These are phyloP conservation scores for Dinothrombium tinctorium DNA, from an alignment of 1,140 invertebrate genomes.

Conservation along the genomic window DNA sequence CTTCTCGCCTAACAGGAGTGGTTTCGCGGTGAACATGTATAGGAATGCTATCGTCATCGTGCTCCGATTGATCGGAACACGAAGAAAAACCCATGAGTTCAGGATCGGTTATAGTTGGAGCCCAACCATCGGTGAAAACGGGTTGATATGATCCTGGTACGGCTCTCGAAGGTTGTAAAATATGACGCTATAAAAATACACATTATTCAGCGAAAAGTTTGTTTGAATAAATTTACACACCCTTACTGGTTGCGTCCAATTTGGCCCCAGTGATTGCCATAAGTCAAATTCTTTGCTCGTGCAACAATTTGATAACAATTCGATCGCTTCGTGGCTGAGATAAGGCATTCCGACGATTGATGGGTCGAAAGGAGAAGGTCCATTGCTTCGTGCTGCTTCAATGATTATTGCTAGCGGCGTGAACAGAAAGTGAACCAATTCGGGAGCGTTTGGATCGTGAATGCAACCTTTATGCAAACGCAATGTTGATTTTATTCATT, in stretches of 20 bases:
- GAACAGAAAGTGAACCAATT: conserved; percentile 93
- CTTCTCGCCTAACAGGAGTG: neutral
- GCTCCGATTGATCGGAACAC: conserved; percentile 2
- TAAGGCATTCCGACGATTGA: conserved; percentile 67
- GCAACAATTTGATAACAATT: conserved; percentile 82
- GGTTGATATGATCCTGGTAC: conserved; percentile 48
- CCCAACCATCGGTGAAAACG: conserved; percentile 84
- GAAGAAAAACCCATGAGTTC: conserved; percentile 11
- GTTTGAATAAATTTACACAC: neutral
- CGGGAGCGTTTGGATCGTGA: conserved; percentile 94
- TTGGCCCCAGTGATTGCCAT: conserved; percentile 83
- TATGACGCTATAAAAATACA: neutral
- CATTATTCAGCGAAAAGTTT: neutral
- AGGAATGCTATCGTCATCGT: conserved; percentile 1
- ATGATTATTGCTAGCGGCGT: conserved; percentile 36
- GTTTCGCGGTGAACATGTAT: neutral
- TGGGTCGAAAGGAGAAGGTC: conserved; percentile 37
- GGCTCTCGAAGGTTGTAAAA: neutral
- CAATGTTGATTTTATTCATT: conserved; percentile 1
- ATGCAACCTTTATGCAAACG: conserved; percentile 28
- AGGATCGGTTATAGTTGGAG: conserved; percentile 26
- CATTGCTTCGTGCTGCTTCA: conserved; percentile 11
- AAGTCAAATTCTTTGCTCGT: conserved; percentile 93
- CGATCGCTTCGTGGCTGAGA: conserved; percentile 75
- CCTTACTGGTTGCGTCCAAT: conserved; percentile 38